Evolutionary conservation across 2,113 vertebrate genomes (phyloP).

Genomic region (Proterorhinus semilunaris): DNA sequence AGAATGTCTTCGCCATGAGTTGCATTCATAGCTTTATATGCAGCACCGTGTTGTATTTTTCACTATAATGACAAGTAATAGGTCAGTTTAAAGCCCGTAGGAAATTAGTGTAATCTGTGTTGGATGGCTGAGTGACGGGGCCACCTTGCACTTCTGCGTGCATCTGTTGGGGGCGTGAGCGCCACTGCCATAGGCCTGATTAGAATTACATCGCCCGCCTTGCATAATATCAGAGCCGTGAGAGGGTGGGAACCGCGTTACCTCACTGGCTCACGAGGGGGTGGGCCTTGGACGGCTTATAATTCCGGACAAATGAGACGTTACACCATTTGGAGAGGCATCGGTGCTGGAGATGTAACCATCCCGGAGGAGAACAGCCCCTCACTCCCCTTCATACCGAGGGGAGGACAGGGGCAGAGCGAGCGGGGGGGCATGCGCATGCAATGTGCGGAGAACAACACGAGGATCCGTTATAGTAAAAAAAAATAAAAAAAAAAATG

Average conservation of each 20-base stretch:
- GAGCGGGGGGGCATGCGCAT: constrained; percentile 41
- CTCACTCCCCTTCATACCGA: constrained; percentile 35
- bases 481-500: constrained; percentile 58
- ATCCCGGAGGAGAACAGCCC: constrained; percentile 40
- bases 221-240: constrained; percentile 69
- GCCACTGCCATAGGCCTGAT: constrained; percentile 55
- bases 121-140: constrained; percentile 39
- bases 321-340: constrained; percentile 56
- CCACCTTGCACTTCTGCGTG: constrained; percentile 53
- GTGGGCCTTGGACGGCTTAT: constrained; percentile 68
- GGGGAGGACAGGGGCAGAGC: constrained; percentile 53
- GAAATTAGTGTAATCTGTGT: constrained; percentile 24
- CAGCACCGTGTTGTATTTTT: neutral
- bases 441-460: constrained; percentile 17
- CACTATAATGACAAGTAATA: neutral
- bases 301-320: constrained; percentile 69
- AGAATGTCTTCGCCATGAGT: too few species aligned
- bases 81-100: neutral
- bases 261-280: constrained; percentile 71
- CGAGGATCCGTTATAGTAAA: constrained; percentile 40
- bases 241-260: constrained; percentile 70
- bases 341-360: constrained; percentile 54
- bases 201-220: constrained; percentile 60
- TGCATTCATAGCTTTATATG: neutral
- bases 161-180: constrained; percentile 64